A percentile compares a stretch with the other conserved stretches of the same genome.
phyloP scores from a whole-genome alignment of 2,113 vertebrate genomes.

The Ageneiosus marmoratus region DNA sequence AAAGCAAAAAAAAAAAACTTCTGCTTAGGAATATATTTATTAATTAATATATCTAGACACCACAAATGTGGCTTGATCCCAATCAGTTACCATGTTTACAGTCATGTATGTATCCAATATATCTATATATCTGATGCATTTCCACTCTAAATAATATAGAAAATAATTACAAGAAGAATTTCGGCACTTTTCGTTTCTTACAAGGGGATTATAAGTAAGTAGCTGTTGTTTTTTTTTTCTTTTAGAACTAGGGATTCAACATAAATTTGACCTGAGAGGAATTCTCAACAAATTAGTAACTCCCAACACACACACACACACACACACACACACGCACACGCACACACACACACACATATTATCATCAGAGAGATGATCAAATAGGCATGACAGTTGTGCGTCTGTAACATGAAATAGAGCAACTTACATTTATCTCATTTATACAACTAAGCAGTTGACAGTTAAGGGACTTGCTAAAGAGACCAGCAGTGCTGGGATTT shows the following conservation, averaged over 20 bases:
- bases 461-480: neutral
- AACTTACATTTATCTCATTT: neutral
- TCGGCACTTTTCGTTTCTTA: slow-evolving; percentile 58
- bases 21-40: slow-evolving; percentile 62
- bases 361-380: neutral
- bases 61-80: slow-evolving; percentile 71
- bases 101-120: too few species aligned
- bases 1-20: too few species aligned
- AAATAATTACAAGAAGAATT: slow-evolving; percentile 42
- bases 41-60: slow-evolving; percentile 57
- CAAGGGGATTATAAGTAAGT: slow-evolving; percentile 8
- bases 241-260: slow-evolving; percentile 4
- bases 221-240: slow-evolving; percentile 3
- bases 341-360: neutral
- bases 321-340: neutral
- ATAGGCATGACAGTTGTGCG: neutral
- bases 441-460: neutral
- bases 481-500: neutral
- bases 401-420: neutral
- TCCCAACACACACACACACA: slow-evolving; percentile 27
- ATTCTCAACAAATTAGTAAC: neutral
- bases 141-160: slow-evolving; percentile 64
- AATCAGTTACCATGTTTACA: slow-evolving; percentile 57
- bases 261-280: slow-evolving; percentile 31
- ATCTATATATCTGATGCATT: slow-evolving; percentile 54